Evolutionary conservation across 2,113 vertebrate genomes (phyloP), one percentile per base, ranked within the genome.

Genomic region (Rhabdornis inornatus): DNA sequence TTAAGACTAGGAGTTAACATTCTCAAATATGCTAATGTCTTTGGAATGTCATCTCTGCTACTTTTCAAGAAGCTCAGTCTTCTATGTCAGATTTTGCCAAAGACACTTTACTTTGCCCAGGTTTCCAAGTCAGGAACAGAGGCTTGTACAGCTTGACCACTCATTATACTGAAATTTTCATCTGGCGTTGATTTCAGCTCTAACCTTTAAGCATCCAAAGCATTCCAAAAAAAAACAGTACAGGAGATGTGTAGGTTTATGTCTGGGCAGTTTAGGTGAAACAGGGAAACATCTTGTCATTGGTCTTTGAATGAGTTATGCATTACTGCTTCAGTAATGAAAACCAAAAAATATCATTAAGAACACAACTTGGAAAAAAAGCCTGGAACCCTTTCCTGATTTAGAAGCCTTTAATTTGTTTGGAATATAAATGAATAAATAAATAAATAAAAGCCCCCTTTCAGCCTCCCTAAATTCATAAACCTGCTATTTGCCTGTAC

Each of bases 401-500:
- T 42, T 64, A 49, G 24, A 53, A 79, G 44, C 0, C 2, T 15
- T 83, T 25, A 52, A 37, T 28, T 70, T 35, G 25, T 63, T 66
- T 66, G 6, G 9, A 87, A 64, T 63, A 18, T 23, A 77, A 53
- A 65, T 2, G 45, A n/a, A 60, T 1, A 52, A 82, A 27, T 6
- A 12, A 28, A 18, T 5, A 56, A 49, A 55, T 2, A 40, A 87
- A 16, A 4, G 0, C 1, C 3, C 2, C 3, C 3, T 56, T 40
- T 81, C 3, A 20, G 1, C 6, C 15, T 20, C 11, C 6, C 6
- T 68, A 15, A 14, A 5, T n/a, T 65, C 8, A 40, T n/a, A 25
- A 64, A 60, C 0, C 3, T 33, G 13, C 42, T 1, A 33, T 60
- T 76, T 60, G 4, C 59, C 11, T 21, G 6, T 42, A 80, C 10